Conservation (phyloP, 2,888 invertebrate genomes). For the Lepidocyrtoides sp. region DNA sequence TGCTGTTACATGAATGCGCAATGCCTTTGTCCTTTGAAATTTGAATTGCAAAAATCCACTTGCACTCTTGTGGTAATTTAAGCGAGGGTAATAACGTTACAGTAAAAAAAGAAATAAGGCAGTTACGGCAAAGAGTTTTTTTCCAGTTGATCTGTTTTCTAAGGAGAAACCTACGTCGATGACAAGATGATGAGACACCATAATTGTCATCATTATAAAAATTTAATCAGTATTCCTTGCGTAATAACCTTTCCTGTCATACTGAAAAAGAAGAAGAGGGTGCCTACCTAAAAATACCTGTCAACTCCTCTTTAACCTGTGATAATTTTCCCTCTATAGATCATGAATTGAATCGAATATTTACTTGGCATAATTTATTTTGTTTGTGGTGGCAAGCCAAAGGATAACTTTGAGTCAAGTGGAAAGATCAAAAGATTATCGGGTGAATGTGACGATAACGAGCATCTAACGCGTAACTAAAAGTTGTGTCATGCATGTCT, state of each 20-base stretch:
- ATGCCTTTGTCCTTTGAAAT: background rate
- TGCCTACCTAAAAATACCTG: conserved; percentile 46
- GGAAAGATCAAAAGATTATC: conserved; percentile 45
- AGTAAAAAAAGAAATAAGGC: background rate
- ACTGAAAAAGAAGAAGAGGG: background rate
- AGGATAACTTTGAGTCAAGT: conserved; percentile 12
- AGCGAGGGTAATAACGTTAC: no score
- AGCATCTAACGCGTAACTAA: conserved; percentile 53
- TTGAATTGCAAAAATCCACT: no score
- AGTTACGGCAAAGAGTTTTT: background rate
- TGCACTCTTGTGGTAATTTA: no score
- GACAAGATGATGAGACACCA: conserved; percentile 21
- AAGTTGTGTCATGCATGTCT: conserved; percentile 67
- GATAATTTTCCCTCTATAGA: background rate
- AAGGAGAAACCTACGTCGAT: background rate
- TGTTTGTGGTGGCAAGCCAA: background rate
- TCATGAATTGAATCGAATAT: conserved; percentile 7
- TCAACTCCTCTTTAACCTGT: conserved; percentile 47
- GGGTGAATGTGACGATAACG: conserved; percentile 51
- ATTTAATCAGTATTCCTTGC: conserved; percentile 43
- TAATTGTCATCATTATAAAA: conserved; percentile 20
- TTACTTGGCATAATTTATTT: background rate
- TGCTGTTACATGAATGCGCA: background rate
- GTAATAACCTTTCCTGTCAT: conserved; percentile 58
- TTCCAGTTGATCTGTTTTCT: conserved; percentile 33